Percentiles rank a stretch among this genome's conserved stretches.
Evolutionary conservation across 2,888 invertebrate species (phyloP).

Genomic region (Drosophila barbarae): DNA sequence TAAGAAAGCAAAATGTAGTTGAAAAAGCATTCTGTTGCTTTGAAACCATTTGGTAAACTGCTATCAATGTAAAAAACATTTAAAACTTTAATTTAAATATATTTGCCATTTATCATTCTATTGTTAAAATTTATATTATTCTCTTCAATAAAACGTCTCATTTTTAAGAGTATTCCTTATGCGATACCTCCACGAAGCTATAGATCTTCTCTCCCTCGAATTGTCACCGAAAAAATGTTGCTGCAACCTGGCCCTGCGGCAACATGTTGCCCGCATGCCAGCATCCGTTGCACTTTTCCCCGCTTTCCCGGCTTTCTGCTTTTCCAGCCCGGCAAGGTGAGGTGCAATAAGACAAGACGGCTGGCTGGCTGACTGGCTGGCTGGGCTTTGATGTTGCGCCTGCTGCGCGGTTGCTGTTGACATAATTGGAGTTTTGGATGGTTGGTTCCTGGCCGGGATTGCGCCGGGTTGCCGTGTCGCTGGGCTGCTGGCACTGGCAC

Average conservation of each 20-base stretch:
- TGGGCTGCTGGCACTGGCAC: conserved; percentile 32
- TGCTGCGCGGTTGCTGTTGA: conserved; percentile 64
- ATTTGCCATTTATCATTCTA: fast-evolving
- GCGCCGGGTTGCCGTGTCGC: conserved; percentile 4
- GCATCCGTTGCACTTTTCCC: conserved; percentile 33
- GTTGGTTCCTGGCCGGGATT: conserved; percentile 41
- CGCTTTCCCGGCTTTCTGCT: conserved; percentile 17
- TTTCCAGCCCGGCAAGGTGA: conserved; percentile 5
- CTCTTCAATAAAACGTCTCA: too few relatives aligned
- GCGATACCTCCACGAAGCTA: not conserved
- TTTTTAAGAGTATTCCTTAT: not conserved
- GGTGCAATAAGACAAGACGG: conserved; percentile 24
- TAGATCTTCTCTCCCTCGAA: not conserved
- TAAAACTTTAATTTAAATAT: not conserved
- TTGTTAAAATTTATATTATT: not conserved
- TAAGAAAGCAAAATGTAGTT: too few relatives aligned
- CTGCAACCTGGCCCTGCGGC: conserved; percentile 23
- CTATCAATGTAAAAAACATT: too few relatives aligned
- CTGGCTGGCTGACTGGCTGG: conserved; percentile 13
- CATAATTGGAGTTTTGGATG: conserved; percentile 72
- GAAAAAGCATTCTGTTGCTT: too few relatives aligned
- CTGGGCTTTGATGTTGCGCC: conserved; percentile 62
- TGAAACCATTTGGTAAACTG: too few relatives aligned
- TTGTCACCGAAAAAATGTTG: conserved; percentile 30
- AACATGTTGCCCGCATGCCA: conserved; percentile 25